Percentiles rank a stretch among this genome's conserved stretches.
phyloP scores from a whole-genome alignment of 2,888 invertebrate species.

The Oxytorus armatus region DNA sequence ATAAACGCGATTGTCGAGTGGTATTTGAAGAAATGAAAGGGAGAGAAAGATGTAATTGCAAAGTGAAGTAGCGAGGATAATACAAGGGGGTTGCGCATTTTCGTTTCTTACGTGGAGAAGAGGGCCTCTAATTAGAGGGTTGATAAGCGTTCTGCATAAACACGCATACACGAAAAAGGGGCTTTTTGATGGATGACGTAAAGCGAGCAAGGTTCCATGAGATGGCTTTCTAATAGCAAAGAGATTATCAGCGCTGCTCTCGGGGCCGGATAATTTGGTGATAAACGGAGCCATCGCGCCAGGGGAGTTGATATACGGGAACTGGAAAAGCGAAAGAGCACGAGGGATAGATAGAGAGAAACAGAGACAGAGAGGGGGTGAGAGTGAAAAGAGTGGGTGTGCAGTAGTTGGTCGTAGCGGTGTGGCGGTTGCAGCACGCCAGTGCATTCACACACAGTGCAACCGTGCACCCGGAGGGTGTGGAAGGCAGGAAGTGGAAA shows the following conservation, averaged over 20 bases:
- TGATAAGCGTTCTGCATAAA: conserved; percentile 40
- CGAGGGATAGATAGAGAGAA: conserved; percentile 23
- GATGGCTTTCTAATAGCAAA: conserved; percentile 55
- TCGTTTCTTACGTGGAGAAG: conserved; percentile 17
- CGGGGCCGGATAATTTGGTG: conserved; percentile 61
- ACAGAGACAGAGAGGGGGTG: conserved; percentile 18
- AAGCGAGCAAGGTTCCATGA: conserved; percentile 24
- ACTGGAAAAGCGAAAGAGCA: conserved; percentile 24
- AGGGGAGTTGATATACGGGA: conserved; percentile 45
- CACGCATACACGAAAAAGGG: background rate
- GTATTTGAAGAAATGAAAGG: background rate
- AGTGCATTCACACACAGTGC: conserved; percentile 67
- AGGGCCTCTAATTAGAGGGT: conserved; percentile 34
- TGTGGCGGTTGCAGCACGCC: conserved; percentile 56
- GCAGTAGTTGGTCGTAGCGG: conserved; percentile 40
- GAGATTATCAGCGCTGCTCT: conserved; percentile 57
- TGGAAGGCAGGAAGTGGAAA: conserved; percentile 68
- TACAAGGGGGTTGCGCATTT: background rate
- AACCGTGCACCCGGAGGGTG: conserved; percentile 64
- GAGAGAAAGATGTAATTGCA: background rate
- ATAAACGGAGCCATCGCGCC: conserved; percentile 53
- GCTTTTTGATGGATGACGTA: conserved; percentile 41
- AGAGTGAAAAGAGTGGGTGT: conserved; percentile 46
- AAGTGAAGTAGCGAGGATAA: background rate
- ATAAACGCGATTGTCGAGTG: conserved; percentile 8